Evolutionary conservation across 2,888 invertebrate species (phyloP), one percentile per base, ranked within the genome.

Genomic region (Mechanitis mazaeus): DNA sequence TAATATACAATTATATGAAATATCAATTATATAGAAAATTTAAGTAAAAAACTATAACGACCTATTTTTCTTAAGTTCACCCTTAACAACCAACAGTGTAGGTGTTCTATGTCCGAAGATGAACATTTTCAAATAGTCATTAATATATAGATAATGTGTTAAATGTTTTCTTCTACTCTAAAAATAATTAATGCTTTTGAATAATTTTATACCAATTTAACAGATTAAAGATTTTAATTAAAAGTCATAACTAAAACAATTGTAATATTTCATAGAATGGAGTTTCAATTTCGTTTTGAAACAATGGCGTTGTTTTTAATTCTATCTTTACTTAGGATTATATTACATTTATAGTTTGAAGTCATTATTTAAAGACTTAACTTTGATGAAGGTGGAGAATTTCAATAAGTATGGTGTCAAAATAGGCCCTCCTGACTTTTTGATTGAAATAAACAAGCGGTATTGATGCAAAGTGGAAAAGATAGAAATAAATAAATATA

Each of bases 11-110:
- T 47, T 47, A n/a, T 47, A 6, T n/a, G 12, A n/a, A 4, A 47
- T 20, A 28, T 47, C 7, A 47, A 47, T n/a, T 47, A 47, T n/a
- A n/a, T n/a, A 20, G 20, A 20, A 20, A 20, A 20, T 20, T 20
- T 20, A 20, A 20, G 20, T 50, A 31, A 50, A 28, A 50, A 31
- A 56, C 12, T n/a, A 57, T 61, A 61, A 66, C 59, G 59, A 61
- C 50, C 45, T 55, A 54, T 60, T 64, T 61, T 64, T 58, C 62
- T 57, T 57, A 45, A 45, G 59, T 28, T 54, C 31, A 50, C 28
- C 7, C 7, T 2, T 31, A 31, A 50, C 50, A 31, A 50, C 7
- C 50, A 31, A 50, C 31, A 50, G 7, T 50, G 5, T 50, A 7
- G 9, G 9, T 42, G 35, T 42, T 42, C 9, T 9, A 42, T 9